Base-by-base conservation (phyloP, 2,888 invertebrate species). In the Yponomeuta plumbellus region DNA sequence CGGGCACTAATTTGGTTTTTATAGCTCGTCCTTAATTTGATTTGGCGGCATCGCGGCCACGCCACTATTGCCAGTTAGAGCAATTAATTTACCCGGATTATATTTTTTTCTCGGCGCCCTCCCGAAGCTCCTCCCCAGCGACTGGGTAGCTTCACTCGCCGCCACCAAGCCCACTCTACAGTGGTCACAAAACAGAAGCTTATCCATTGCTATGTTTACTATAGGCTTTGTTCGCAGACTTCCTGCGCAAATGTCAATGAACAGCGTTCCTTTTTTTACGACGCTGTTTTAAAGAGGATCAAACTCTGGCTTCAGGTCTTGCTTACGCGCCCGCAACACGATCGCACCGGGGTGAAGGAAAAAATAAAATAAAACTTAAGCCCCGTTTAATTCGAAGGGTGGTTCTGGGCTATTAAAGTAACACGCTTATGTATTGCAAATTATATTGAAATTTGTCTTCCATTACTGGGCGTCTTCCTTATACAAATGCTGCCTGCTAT, bases 341-440 rank as follows among this genome's bases (percentile, higher is more conserved):
- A 85, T 86, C 83, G 81, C 79, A 80, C 83, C 77, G 81, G 83
- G 77, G 80, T 40, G 61, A 61, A 86, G 85, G 85, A 90, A 90
- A 90, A 89, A 91, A 88, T 88, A 88, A 88, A 88, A 90, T 88
- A 90, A 90, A 90, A 90, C 89, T 91, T 91, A 91, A 92, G 91
- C 92, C 86, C 86, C 89, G 89, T 91, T 92, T 92, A 92, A 92
- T 92, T 92, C 92, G 91, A 89, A 88, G 91, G 91, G 91, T 90
- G 91, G 92, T 92, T 91, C 91, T 88, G 91, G 91, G 86, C 92
- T 92, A 91, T 92, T 92, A 92, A 92, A 91, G 90, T 92, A 91
- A 91, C 90, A 92, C 92, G 91, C 91, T 91, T 92, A 92, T 91
- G 91, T 92, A 92, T 91, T 91, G 91, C 90, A 92, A 92, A 92